These are phyloP conservation scores for Notechis scutatus DNA, from an alignment of 2,113 vertebrate genomes.

Conservation along the genomic window DNA sequence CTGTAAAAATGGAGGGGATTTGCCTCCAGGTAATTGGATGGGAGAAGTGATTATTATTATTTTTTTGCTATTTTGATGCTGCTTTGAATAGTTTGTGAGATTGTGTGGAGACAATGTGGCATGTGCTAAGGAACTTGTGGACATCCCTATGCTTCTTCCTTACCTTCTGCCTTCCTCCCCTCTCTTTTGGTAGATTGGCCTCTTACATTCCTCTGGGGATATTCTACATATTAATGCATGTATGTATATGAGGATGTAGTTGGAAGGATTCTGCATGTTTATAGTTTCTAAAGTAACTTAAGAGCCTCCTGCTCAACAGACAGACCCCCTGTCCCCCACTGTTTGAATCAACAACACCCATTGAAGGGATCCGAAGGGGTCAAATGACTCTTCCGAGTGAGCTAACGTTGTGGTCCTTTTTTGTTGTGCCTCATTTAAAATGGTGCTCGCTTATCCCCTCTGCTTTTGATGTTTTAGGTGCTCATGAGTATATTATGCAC, in stretches of 20 bases:
- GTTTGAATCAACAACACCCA: conserved; percentile 42
- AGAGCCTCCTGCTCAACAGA: conserved; percentile 83
- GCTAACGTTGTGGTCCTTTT: conserved; percentile 70
- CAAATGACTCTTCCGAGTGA: conserved; percentile 25
- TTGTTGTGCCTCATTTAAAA: conserved; percentile 92
- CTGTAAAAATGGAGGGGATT: not conserved
- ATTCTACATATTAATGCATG: conserved; percentile 45
- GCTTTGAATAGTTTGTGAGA: conserved; percentile 52
- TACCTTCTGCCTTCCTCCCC: not conserved
- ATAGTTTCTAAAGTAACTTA: conserved; percentile 72
- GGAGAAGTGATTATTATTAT: not conserved
- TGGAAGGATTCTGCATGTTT: conserved; percentile 79
- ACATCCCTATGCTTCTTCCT: conserved; percentile 36
- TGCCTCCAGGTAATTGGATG: not conserved
- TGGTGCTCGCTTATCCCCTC: conserved; percentile 88
- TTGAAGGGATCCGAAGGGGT: not conserved
- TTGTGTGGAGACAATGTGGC: conserved; percentile 26
- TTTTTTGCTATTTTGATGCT: conserved; percentile 65
- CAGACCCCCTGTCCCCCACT: conserved; percentile 83
- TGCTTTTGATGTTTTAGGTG: conserved; percentile 85
- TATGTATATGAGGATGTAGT: conserved; percentile 35
- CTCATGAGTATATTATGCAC: conserved; percentile 97
- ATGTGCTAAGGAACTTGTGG: conserved; percentile 37
- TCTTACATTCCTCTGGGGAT: conserved; percentile 57
- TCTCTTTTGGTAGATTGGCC: conserved; percentile 51